phyloP scores from a whole-genome alignment of 2,113 vertebrate species.

The Rafetus swinhoei region DNA sequence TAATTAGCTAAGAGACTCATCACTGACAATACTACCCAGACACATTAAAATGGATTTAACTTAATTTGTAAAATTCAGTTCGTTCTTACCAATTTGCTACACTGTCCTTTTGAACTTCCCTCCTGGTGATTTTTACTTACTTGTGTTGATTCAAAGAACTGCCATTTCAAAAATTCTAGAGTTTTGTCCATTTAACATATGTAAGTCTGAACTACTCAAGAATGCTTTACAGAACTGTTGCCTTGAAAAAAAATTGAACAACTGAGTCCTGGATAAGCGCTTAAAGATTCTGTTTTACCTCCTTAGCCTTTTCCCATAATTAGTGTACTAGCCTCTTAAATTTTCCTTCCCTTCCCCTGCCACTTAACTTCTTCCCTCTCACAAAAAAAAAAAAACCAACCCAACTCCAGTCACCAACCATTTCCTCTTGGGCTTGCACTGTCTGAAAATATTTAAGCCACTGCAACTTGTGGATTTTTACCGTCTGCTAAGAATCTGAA shows the following conservation, averaged over 20 bases:
- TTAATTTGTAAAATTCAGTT: fast-evolving
- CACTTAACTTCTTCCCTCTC: too few species aligned
- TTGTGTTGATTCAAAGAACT: fast-evolving
- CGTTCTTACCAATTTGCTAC: fast-evolving
- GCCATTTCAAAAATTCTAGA: not conserved
- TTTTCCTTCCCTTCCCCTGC: not conserved
- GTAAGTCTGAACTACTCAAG: fast-evolving
- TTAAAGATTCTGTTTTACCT: not conserved
- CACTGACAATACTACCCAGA: fast-evolving
- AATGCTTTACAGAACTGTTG: fast-evolving
- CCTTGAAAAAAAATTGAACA: fast-evolving
- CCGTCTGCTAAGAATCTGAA: not conserved
- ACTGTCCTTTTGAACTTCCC: not conserved
- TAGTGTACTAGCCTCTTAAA: not conserved
- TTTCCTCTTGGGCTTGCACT: not conserved
- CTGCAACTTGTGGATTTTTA: not conserved
- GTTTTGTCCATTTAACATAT: fast-evolving
- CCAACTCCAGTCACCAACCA: not conserved
- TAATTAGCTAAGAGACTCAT: fast-evolving
- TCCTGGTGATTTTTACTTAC: fast-evolving
- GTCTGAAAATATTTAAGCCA: not conserved
- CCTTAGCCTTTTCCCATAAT: not conserved
- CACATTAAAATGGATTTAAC: fast-evolving
- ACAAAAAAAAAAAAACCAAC: not conserved
- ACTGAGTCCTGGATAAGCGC: not conserved